Evolutionary conservation across 2,797 vertebrate species (phyloP).

Genomic region (Loris lydekkerianus): DNA sequence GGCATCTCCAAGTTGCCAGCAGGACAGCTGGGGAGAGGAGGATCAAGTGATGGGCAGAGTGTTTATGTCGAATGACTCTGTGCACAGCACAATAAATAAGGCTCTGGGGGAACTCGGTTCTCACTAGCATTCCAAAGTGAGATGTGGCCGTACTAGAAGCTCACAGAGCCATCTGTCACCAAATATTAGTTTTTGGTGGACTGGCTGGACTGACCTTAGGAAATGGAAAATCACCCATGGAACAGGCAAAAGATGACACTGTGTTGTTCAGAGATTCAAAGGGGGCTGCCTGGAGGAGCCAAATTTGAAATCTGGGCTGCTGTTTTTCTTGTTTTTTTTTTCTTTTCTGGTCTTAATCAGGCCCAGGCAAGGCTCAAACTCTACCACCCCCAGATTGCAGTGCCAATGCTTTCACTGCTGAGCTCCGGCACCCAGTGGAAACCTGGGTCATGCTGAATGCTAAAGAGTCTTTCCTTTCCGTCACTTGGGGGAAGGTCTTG

Average conservation of each 20-base stretch:
- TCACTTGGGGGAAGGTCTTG: neutral
- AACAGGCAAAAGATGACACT: constrained; percentile 45
- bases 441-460: constrained; percentile 44
- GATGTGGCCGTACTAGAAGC: constrained; percentile 76
- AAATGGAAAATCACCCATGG: constrained; percentile 21
- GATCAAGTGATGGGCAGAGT: constrained; percentile 85
- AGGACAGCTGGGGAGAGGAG: constrained; percentile 84
- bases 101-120: constrained; percentile 79
- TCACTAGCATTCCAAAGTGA: constrained; percentile 75
- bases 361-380: too few species aligned
- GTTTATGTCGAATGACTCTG: constrained; percentile 85
- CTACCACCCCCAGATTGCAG: too few species aligned
- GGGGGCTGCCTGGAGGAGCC: constrained; percentile 66
- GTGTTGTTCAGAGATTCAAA: constrained; percentile 22
- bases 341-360: too few species aligned
- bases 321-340: too few species aligned
- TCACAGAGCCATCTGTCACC: constrained; percentile 86
- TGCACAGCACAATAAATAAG: constrained; percentile 74
- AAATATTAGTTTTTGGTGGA: constrained; percentile 79
- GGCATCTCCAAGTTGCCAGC: constrained; percentile 67
- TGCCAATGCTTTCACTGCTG: too few species aligned
- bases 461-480: constrained; percentile 48
- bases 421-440: neutral
- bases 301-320: constrained; percentile 55
- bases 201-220: constrained; percentile 61